Conservation (phyloP, 2,113 vertebrate genomes). For the Dipodomys stephensi region DNA sequence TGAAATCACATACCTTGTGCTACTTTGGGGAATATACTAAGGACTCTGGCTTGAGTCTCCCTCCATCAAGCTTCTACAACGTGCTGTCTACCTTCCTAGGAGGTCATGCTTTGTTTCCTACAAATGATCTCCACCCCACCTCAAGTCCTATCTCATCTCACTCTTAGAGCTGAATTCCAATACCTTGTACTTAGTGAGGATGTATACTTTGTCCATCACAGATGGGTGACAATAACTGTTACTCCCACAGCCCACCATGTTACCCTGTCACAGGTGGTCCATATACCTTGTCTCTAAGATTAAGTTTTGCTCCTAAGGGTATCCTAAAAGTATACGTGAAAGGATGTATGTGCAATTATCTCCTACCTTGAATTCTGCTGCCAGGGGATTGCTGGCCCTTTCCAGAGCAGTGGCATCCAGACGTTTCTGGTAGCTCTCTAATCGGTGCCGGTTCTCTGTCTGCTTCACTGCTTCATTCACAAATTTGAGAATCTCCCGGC, state of each 20-base stretch:
- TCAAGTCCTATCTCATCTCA: accelerated
- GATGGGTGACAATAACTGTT: not conserved
- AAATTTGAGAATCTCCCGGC: constrained; percentile 91
- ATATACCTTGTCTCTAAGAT: accelerated
- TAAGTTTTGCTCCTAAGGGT: not conserved
- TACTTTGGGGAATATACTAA: not conserved
- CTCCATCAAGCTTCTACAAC: too few species aligned
- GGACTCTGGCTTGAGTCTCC: not conserved
- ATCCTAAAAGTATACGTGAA: not conserved
- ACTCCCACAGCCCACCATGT: not conserved
- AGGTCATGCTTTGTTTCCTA: not conserved
- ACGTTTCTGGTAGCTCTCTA: constrained; percentile 94
- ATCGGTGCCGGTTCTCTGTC: constrained; percentile 91
- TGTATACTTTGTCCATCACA: not conserved
- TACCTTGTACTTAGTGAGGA: not conserved
- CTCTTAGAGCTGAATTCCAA: not conserved
- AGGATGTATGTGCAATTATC: not conserved
- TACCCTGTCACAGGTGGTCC: not conserved
- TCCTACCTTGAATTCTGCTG: constrained; percentile 92
- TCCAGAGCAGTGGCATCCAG: constrained; percentile 91
- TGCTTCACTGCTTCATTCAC: constrained; percentile 94
- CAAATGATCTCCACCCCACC: not conserved
- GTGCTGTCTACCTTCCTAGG: not conserved
- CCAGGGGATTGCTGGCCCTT: constrained; percentile 88
- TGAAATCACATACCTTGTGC: not conserved